Base-by-base conservation (phyloP, 2,113 vertebrate genomes). In the Cacatua alba region DNA sequence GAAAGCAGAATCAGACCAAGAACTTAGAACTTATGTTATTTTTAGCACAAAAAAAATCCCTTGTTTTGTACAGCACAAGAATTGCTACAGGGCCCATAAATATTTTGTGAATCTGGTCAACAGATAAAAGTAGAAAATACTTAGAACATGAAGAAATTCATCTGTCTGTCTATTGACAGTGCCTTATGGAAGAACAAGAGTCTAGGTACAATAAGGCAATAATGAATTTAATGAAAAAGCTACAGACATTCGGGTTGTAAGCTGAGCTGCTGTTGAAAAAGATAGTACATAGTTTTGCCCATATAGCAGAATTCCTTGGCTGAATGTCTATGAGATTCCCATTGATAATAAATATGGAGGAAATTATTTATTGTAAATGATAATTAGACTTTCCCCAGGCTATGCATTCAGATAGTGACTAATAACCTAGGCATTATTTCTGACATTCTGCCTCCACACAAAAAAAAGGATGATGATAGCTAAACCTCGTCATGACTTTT, bases 171-270 rank as follows among this genome's bases (percentile, higher is more conserved):
- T 95, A 89, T 92, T 93, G 95, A 96, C 96, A 94, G 74, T 95
- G 86, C 92, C 88, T 97, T 84, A 92, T 97, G 92, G 95, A 97
- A 94, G 92, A 96, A 95, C 94, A 97, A 90, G 94, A 95, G 52
- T 82, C 88, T 77, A 87, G 95, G 82, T 94, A 97, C 94, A 93
- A 94, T 96, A 92, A 96, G 62, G 91, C 92, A 97, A 96, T 97
- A 95, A 97, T 91, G 90, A 97, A 92, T 96, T 96, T 96, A 97
- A 97, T 97, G 97, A 97, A 97, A 97, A 97, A 96, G 81, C 79
- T 92, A 96, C 95, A 97, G 96, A 92, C 90, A 92, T 90, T 95
- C 86, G 49, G 59, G 70, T 95, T 97, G 95, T 96, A 95, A 96
- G 93, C 96, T 88, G 79, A 92, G 64, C 85, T 92, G 76, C 93